phyloP scores from a whole-genome alignment of 1,140 invertebrate species.

The Thrips palmi region DNA sequence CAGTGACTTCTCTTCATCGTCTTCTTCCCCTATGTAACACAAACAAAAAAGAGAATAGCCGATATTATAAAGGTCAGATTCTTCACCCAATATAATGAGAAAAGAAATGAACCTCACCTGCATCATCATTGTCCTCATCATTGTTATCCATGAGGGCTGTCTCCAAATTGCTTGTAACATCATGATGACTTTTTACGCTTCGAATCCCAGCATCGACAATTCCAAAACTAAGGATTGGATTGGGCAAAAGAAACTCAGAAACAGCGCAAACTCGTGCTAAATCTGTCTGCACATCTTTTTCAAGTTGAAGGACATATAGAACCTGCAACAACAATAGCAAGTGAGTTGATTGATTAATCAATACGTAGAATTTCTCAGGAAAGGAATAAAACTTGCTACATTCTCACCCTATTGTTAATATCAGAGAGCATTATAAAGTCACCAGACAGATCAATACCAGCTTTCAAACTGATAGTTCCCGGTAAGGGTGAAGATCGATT shows the following conservation, averaged over 20 bases:
- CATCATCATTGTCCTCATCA: constrained; percentile 22
- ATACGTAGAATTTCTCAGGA: constrained; percentile 4
- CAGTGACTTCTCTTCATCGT: constrained; percentile 22
- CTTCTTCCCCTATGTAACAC: too few relatives aligned
- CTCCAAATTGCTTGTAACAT: too few relatives aligned
- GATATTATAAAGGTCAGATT: too few relatives aligned
- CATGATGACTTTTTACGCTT: constrained; percentile 21
- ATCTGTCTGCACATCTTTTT: constrained; percentile 32
- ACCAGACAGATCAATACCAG: constrained; percentile 61
- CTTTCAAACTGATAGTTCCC: constrained; percentile 37
- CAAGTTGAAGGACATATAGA: constrained; percentile 58
- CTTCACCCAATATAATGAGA: constrained; percentile 15
- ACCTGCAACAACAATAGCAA: constrained; percentile 23
- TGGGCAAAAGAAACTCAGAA: constrained; percentile 64
- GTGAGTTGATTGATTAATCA: constrained; percentile 9
- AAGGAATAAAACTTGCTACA: neutral
- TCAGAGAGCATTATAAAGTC: constrained; percentile 71
- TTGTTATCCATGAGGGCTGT: constrained; percentile 25
- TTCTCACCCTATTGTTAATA: constrained; percentile 39
- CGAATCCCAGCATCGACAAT: constrained; percentile 54
- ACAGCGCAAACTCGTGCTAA: constrained; percentile 41
- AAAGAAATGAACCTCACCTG: constrained; percentile 15
- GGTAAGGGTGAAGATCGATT: constrained; percentile 16
- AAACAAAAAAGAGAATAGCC: too few relatives aligned
- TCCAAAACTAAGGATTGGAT: constrained; percentile 68